Conservation (phyloP, 2,888 invertebrate species). For the Xestia sexstrigata region DNA sequence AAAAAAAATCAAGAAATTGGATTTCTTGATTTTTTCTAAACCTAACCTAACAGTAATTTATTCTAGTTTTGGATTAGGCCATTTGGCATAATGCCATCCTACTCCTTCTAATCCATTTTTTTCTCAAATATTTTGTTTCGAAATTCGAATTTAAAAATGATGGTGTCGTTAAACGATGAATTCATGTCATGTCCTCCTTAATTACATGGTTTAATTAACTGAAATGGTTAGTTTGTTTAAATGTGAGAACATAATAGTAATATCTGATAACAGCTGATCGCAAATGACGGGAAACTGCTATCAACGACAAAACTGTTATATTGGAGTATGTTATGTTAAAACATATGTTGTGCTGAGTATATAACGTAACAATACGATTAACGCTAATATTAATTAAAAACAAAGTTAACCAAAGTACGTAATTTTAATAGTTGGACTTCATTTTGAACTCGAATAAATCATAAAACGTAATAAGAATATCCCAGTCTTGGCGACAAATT, state of each 20-base stretch:
- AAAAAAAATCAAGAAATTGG: no score
- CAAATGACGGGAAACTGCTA: slow-evolving; percentile 56
- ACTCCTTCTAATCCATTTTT: background rate
- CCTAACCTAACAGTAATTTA: background rate
- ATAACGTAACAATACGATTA: background rate
- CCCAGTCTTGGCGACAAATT: background rate
- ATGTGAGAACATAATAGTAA: background rate
- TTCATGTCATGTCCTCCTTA: background rate
- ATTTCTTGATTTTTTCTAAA: no score
- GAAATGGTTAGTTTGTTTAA: slow-evolving; percentile 9
- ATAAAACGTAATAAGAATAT: background rate
- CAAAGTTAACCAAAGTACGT: background rate
- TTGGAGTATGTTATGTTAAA: slow-evolving; percentile 23
- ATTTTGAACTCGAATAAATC: background rate
- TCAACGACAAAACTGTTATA: slow-evolving; percentile 38
- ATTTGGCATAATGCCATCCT: slow-evolving; percentile 9
- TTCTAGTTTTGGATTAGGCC: background rate
- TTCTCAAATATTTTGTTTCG: background rate
- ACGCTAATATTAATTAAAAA: background rate
- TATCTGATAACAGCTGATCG: slow-evolving; percentile 59
- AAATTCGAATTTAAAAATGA: background rate
- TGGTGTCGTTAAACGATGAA: background rate
- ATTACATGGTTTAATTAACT: slow-evolving; percentile 1
- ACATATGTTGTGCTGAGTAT: slow-evolving; percentile 28
- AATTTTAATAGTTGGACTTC: background rate